Evolutionary conservation across 2,888 invertebrate species (phyloP), one percentile per base, ranked within the genome.

Genomic region (Sphaerophoria rueppellii): DNA sequence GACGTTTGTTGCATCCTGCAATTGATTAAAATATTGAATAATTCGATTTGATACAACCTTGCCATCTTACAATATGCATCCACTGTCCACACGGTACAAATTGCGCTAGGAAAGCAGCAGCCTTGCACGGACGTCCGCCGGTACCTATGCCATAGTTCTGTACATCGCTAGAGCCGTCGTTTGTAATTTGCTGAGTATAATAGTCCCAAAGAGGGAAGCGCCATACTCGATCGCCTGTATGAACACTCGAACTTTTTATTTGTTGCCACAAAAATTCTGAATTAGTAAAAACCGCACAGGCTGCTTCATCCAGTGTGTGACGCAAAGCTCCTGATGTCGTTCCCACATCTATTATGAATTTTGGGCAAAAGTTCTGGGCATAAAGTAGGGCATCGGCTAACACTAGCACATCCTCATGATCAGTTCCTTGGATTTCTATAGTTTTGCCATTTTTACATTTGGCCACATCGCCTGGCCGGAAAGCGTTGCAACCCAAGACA

Each of bases 151-250:
- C 93, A 6, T 92, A 92, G 73, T 94, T 94, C 43, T 71, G 71
- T 1, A 73, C 37, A 58, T 85, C 81, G 0, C 76, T 43, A 7
- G 74, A 43, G 11, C 57, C 57, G 35, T 63, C 35, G 14, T 57
- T 4, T 2, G 72, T 78, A 4, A 78, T 9, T 4, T 55, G n/a
- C 11, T 0, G 61, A 34, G 90, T 95, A 9, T 43, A 97, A 89
- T 94, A 94, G 65, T 94, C 93, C 94, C 95, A 96, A 24, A 97
- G 90, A 0, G 97, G 97, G 93, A 97, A 94, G 61, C 96, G 93
- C 97, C 97, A 97, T 0, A 97, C 93, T 34, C 97, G 92, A 90
- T 97, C 97, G 0, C 97, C 97, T 0, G 96, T 95, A 82, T 94
- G 93, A 88, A 93, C 92, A 61, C 96, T 95, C 6, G 96, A 96